Evolutionary conservation across 2,888 invertebrate species (phyloP).

Genomic region (Lepas anatifera): DNA sequence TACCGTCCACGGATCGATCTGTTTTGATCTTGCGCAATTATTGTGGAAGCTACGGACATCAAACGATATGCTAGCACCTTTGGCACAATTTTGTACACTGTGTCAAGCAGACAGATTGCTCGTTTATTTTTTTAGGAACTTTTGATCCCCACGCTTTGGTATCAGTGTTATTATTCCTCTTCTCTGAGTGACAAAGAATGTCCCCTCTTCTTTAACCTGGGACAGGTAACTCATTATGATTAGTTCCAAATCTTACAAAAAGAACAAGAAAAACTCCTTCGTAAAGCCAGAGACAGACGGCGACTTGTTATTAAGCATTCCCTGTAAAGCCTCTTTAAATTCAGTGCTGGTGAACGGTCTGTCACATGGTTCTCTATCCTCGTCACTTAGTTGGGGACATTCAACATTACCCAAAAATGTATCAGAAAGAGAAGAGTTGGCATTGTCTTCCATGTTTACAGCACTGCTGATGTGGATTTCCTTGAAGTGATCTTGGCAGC

Average conservation of each 20-base stretch:
- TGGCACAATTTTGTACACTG: background rate
- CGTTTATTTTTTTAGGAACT: background rate
- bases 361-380: background rate
- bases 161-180: too few species aligned
- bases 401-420: background rate
- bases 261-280: background rate
- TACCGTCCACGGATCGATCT: background rate
- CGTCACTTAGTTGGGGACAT: background rate
- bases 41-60: background rate
- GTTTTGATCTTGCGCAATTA: background rate
- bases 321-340: background rate
- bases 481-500: too few species aligned
- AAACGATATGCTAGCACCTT: background rate
- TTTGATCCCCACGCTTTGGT: background rate
- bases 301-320: background rate
- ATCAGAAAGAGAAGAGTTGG: too few species aligned
- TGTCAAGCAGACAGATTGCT: too few species aligned
- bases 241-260: background rate
- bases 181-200: background rate
- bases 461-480: background rate
- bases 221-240: background rate
- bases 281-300: background rate
- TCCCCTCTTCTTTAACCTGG: background rate
- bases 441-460: background rate
- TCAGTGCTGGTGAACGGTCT: background rate